These are phyloP conservation scores for Dimorphilus gyrociliatus DNA, from an alignment of 2,888 invertebrate genomes.

Conservation along the genomic window DNA sequence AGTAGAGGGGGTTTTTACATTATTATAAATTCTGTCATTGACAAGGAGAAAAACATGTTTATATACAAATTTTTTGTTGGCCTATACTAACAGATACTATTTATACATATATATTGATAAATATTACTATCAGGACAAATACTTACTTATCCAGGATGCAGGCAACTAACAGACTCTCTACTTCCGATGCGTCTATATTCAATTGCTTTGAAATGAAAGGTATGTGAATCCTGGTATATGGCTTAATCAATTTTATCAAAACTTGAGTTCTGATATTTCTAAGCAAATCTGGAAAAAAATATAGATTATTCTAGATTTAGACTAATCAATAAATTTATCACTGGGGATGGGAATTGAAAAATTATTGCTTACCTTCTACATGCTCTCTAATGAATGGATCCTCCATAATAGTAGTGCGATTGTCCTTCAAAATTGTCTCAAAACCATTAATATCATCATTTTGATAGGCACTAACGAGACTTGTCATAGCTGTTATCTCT, in stretches of 20 bases:
- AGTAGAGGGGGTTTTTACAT: conserved; percentile 5
- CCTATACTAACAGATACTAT: too few relatives aligned
- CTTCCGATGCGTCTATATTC: conserved; percentile 49
- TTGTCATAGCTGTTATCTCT: conserved; percentile 97
- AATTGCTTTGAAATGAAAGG: conserved; percentile 75
- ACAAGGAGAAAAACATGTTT: background rate
- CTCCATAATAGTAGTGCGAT: conserved; percentile 90
- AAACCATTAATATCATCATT: conserved; percentile 97
- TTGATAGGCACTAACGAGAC: conserved; percentile 83
- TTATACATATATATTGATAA: too few relatives aligned
- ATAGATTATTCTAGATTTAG: background rate
- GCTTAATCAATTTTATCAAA: conserved; percentile 84
- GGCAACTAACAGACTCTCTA: conserved; percentile 85
- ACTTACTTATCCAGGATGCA: conserved; percentile 90
- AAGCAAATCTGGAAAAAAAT: conserved; percentile 51
- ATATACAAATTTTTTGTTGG: too few relatives aligned
- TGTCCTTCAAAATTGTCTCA: conserved; percentile 82
- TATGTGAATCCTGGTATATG: conserved; percentile 93
- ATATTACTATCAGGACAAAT: too few relatives aligned
- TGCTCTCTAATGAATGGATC: conserved; percentile 97
- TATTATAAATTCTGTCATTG: too few relatives aligned
- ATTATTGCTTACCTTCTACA: conserved; percentile 54
- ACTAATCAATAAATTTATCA: background rate
- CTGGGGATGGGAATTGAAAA: background rate
- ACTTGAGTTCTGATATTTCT: conserved; percentile 93